Base-by-base conservation (phyloP, 2,888 invertebrate species). In the Opisthograptis luteolata region DNA sequence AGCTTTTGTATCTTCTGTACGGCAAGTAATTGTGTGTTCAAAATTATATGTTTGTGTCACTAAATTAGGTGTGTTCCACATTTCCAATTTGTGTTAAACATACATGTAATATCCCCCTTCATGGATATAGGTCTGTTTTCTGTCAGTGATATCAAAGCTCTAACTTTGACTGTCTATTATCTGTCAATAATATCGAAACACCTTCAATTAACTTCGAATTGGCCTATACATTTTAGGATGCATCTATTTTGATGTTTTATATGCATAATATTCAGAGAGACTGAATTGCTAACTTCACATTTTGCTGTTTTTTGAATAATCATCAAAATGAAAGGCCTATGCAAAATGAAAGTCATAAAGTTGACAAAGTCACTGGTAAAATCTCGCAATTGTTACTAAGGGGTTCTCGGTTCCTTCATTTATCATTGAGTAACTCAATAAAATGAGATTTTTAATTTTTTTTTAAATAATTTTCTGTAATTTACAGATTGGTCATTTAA, bases 401-500 rank as follows among this genome's bases (percentile, higher is more conserved):
- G 48, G 53, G 51, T 54, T 58, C 36, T 40, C 31, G 39, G 31
- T 53, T 40, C 14, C 27, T 32, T 42, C 20, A 20, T 46, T 32
- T 55, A 8, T 27, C 25, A 48, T 46, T 31, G 28, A 48, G 32
- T 22, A 41, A 49, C 32, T 51, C 37, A 20, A 27, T 44, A 30
- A 36, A 40, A 41, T 48, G 31, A 39, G 44, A 48, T 57, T 58
- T 47, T 47, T 46, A 39, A 45, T 60, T 42, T 44, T 40, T 56
- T 60, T 40, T 25, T 25, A 9, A n/a, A 50, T 57, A 20, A 40
- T 52, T 58, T 57, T 62, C 49, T 75, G 68, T 72, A 64, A 71
- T 82, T 88, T 88, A 83, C 89, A 90, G 89, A 90, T 90, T 87
- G 89, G 88, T 89, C 89, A 78, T 90, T 90, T 89, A 90, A 89